Conservation (phyloP, 2,888 invertebrate genomes). For the Aphodius granarius region DNA sequence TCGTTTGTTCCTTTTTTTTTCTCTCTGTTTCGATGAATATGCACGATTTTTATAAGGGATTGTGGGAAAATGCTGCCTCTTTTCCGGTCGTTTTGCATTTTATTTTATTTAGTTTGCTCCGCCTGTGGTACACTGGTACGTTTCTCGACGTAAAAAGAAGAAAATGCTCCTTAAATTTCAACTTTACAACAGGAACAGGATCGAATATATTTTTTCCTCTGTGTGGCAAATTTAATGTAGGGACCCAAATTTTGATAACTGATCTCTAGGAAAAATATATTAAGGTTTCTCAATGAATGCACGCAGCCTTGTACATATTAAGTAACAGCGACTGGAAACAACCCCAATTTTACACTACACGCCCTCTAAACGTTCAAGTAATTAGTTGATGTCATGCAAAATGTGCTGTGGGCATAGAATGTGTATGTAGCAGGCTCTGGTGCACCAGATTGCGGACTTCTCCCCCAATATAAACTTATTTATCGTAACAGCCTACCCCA, state of each 20-base stretch:
- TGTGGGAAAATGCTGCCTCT: neutral
- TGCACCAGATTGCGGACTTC: neutral
- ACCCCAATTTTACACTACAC: neutral
- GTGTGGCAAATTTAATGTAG: no score
- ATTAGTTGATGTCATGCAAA: neutral
- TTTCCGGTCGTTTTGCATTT: neutral
- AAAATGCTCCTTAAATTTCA: no score
- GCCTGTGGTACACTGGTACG: no score
- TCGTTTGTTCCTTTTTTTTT: neutral
- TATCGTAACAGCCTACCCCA: conserved; percentile 8
- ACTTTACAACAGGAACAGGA: no score
- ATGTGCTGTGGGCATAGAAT: neutral
- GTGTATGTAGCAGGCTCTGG: neutral
- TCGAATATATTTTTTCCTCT: no score
- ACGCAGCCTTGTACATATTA: no score
- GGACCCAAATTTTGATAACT: no score
- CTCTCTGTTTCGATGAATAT: neutral
- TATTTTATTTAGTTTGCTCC: neutral
- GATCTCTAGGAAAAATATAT: no score
- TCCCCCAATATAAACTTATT: conserved; percentile 10
- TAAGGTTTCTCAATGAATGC: no score
- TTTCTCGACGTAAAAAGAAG: no score
- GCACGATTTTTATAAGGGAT: neutral
- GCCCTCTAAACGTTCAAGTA: neutral
- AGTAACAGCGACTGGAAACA: no score